Conservation (phyloP, 1,140 invertebrate genomes). For the Orchesella cincta region DNA sequence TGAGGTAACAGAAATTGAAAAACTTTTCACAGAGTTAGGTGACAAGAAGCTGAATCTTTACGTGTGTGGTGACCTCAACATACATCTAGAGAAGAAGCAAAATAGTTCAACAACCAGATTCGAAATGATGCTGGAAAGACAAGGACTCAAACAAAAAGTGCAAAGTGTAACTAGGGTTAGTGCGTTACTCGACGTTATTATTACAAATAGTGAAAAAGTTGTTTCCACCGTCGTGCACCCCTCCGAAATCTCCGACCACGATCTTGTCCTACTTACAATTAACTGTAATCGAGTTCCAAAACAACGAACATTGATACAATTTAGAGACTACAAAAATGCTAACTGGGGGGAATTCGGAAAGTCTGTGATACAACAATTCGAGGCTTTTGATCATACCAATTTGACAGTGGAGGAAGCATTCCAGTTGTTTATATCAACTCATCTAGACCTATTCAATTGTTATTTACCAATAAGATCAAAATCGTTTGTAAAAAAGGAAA, state of each 20-base stretch:
- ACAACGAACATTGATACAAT: not conserved
- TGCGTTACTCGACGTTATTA: not conserved
- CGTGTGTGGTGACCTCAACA: constrained; percentile 11
- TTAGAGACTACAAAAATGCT: not conserved
- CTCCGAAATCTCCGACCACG: not conserved
- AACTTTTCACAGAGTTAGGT: not conserved
- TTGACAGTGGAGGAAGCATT: too few species aligned
- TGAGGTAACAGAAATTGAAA: not conserved
- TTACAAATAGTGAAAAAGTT: not conserved
- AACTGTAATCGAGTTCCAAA: not conserved
- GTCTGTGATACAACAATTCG: not conserved
- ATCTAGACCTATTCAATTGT: not conserved
- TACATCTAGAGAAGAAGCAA: not conserved
- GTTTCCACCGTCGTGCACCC: not conserved
- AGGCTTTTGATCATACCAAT: too few species aligned
- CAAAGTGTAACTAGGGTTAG: not conserved
- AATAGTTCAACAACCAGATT: not conserved
- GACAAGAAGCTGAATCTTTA: not conserved
- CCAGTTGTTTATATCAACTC: not conserved
- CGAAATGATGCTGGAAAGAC: not conserved
- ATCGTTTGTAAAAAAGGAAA: not conserved
- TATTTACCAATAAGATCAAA: not conserved
- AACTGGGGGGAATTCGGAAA: not conserved
- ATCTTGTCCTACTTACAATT: not conserved
- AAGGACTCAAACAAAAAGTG: not conserved